Conservation (phyloP, 2,797 vertebrate species). For the Siniperca undulata region DNA sequence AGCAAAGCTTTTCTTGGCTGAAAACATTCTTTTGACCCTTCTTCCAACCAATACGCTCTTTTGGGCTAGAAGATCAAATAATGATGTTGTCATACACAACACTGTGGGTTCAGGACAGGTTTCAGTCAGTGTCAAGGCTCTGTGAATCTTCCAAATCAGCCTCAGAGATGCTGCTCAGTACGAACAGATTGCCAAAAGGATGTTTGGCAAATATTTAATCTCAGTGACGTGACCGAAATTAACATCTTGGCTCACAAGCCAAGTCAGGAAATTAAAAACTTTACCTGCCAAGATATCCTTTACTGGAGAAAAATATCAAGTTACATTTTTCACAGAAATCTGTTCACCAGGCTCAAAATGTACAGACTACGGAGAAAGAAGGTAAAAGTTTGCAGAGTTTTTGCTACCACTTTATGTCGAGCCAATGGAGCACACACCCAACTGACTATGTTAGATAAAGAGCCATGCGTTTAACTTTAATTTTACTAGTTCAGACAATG, state of each 20-base stretch:
- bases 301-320: background rate
- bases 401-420: background rate
- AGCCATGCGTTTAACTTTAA: background rate
- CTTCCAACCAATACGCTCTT: background rate
- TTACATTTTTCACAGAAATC: background rate
- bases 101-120: background rate
- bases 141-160: constrained; percentile 12
- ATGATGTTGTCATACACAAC: constrained; percentile 5
- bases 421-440: background rate
- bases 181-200: constrained; percentile 14
- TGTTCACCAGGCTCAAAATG: background rate
- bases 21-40: background rate
- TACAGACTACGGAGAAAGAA: background rate
- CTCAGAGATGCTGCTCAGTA: background rate
- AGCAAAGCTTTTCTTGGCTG: background rate
- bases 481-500: constrained; percentile 11
- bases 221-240: constrained; percentile 12
- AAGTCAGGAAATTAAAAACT: constrained; percentile 30
- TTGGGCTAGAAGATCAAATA: background rate
- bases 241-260: constrained; percentile 15
- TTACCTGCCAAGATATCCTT: constrained; percentile 10
- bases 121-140: constrained; percentile 14
- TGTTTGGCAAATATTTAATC: constrained; percentile 30
- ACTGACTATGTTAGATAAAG: background rate
- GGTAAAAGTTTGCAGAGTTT: background rate